Percentiles rank a stretch among this genome's conserved stretches.
Evolutionary conservation across 2,888 invertebrate species (phyloP).

Genomic region (Sturmia bella): DNA sequence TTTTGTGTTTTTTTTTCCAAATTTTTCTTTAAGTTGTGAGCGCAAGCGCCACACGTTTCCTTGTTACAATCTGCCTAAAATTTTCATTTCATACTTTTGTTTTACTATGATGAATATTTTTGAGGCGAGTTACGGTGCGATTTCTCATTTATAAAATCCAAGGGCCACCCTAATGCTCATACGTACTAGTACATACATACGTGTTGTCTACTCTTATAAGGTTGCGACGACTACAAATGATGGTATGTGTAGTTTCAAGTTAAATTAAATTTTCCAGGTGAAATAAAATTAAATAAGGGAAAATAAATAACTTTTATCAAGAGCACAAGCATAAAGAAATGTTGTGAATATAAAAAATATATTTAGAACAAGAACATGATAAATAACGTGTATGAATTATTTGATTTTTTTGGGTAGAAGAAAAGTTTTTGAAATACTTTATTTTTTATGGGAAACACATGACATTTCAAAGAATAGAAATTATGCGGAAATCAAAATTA

Average conservation of each 20-base stretch:
- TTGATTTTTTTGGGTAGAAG: not conserved
- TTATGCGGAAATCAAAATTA: not conserved
- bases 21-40: too few species aligned
- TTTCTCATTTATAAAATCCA: too few species aligned
- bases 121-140: too few species aligned
- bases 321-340: slow-evolving; percentile 14
- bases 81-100: too few species aligned
- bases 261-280: slow-evolving; percentile 61
- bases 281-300: slow-evolving; percentile 64
- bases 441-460: not conserved
- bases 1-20: too few species aligned
- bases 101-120: too few species aligned
- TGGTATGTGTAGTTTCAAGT: slow-evolving; percentile 44
- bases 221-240: slow-evolving; percentile 51
- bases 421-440: slow-evolving; percentile 2
- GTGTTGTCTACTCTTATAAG: not conserved
- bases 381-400: slow-evolving; percentile 5
- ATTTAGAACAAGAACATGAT: not conserved
- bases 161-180: not conserved
- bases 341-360: slow-evolving; percentile 20
- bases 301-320: slow-evolving; percentile 52
- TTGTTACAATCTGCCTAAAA: too few species aligned
- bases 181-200: not conserved
- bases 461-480: not conserved
- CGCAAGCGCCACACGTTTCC: too few species aligned